These are phyloP conservation scores for Unio pictorum DNA, from an alignment of 2,888 invertebrate genomes.

Conservation along the genomic window DNA sequence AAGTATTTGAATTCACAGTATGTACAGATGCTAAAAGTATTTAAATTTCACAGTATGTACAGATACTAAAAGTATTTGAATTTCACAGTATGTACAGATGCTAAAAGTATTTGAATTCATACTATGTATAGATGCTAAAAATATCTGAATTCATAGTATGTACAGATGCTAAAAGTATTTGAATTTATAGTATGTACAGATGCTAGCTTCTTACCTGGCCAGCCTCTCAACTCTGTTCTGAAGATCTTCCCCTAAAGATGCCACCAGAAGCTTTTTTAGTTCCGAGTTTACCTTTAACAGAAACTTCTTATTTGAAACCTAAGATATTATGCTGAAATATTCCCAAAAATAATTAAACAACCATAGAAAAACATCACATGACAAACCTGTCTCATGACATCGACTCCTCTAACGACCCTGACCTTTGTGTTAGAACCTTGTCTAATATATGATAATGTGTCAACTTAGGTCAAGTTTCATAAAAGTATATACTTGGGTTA, in stretches of 20 bases:
- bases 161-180: too few species aligned
- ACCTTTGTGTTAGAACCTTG: not conserved
- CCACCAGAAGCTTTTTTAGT: constrained; percentile 91
- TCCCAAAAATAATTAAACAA: not conserved
- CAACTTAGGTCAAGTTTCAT: too few species aligned
- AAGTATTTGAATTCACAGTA: too few species aligned
- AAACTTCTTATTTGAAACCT: not conserved
- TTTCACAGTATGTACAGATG: too few species aligned
- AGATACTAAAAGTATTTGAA: too few species aligned
- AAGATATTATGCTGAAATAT: not conserved
- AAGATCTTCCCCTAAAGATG: constrained; percentile 95
- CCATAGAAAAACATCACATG: not conserved
- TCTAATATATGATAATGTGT: not conserved
- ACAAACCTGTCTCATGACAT: not conserved
- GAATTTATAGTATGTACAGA: too few species aligned
- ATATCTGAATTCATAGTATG: too few species aligned
- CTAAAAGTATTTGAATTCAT: too few species aligned
- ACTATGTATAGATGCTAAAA: too few species aligned
- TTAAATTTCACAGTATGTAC: too few species aligned
- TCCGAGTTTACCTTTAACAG: constrained; percentile 85
- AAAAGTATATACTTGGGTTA: too few species aligned
- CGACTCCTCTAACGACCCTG: not conserved
- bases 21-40: too few species aligned
- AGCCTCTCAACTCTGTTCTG: constrained; percentile 90
- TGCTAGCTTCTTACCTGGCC: constrained; percentile 76